Base-by-base conservation (phyloP, 2,888 invertebrate species). In the Alloplasta piceator region DNA sequence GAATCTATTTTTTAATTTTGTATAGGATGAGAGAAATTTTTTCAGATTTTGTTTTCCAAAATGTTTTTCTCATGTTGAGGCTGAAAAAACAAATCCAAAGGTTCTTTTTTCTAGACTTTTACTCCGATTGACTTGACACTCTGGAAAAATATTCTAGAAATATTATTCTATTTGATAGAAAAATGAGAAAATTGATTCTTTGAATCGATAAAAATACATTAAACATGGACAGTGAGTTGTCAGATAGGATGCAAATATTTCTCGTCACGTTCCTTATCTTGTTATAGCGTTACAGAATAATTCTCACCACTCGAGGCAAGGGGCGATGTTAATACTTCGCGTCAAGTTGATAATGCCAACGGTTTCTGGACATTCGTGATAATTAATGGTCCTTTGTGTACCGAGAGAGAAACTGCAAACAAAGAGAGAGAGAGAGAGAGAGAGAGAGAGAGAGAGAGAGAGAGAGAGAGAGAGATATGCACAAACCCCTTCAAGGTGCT, bases 371-470 rank as follows among this genome's bases (percentile, higher is more conserved):
- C 46, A 48, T 41, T 63, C 56, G 76, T 39, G 43, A 55, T 63
- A 76, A 76, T 76, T 70, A 52, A 68, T 38, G 43, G 55, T 14
- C 60, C 4, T 60, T 61, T 52, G 50, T 67, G 58, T 70, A 9
- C 39, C 12, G 41, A 14, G 16, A 43, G 43, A 50, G 60, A 38
- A 3, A 16, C 26, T 26, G 26, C 26, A 26, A 26, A 26, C 26
- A 26, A 50, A 58, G 14, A 63, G 43, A 43, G 43, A 12, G 12
- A 12, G 43, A 39, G 12, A 55, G 14, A 38, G 61, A 61, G 43
- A 16, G 46, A 12, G n/a, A 7, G 71, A 36, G 14, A 61, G 36
- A 50, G 36, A 12, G 9, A 10, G 52, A 14, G 12, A 39, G 46
- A 14, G 48, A n/a, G 60, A 60, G 39, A 58, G 46, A 56, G 56